Evolutionary conservation across 1,140 invertebrate genomes (phyloP).

Genomic region (Adelges cooleyi): DNA sequence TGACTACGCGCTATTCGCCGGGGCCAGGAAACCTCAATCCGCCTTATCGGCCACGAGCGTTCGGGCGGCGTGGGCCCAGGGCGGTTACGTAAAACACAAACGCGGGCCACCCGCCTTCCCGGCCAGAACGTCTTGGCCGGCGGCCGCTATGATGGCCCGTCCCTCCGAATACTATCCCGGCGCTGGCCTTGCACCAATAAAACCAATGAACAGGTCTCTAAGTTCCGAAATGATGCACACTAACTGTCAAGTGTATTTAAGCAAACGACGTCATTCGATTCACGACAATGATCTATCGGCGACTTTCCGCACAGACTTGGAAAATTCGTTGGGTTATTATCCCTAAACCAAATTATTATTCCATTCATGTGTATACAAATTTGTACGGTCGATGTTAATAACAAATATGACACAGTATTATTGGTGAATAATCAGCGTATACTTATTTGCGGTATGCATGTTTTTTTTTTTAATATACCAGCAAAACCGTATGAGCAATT

Average conservation of each 20-base stretch:
- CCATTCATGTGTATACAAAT: too few relatives aligned
- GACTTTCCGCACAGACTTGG: neutral
- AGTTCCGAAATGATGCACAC: slow-evolving; percentile 1
- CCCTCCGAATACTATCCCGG: neutral
- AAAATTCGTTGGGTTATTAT: slow-evolving; percentile 13
- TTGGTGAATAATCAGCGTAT: too few relatives aligned
- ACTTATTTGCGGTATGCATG: too few relatives aligned
- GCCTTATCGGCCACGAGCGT: neutral
- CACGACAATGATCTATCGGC: neutral
- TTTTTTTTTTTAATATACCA: too few relatives aligned
- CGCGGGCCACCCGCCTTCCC: neutral
- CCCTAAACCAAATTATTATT: neutral
- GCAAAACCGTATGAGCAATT: too few relatives aligned
- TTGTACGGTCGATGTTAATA: too few relatives aligned
- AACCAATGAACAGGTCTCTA: neutral
- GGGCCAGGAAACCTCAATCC: too few relatives aligned
- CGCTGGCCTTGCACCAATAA: neutral
- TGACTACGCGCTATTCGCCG: slow-evolving; percentile 1
- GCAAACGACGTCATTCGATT: neutral
- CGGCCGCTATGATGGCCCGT: neutral
- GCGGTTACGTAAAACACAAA: neutral
- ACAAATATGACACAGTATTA: too few relatives aligned
- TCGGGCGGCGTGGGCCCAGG: neutral
- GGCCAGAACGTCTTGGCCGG: too few relatives aligned
- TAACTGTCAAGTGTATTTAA: neutral